Conservation (phyloP, 2,797 vertebrate species). For the Halcyon leucocephala region DNA sequence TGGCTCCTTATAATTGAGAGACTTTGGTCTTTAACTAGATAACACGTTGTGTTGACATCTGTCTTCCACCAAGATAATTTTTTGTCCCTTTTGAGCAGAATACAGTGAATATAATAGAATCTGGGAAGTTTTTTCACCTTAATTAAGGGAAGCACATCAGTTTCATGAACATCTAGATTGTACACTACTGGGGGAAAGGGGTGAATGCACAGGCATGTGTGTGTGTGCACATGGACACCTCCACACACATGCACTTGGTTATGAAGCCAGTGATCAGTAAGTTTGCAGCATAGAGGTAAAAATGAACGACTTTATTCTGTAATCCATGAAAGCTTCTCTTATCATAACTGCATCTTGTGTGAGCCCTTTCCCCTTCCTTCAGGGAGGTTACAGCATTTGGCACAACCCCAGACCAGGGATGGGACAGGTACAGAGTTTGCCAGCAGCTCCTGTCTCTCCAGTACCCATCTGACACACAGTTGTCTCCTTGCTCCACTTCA, state of each 20-base stretch:
- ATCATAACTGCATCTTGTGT: neutral
- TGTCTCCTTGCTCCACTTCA: neutral
- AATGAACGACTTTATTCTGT: neutral
- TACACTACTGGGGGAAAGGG: neutral
- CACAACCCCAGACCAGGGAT: neutral
- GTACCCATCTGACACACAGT: neutral
- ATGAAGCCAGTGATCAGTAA: neutral
- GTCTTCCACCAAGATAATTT: neutral
- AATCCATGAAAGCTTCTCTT: neutral
- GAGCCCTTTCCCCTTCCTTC: neutral
- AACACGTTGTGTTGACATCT: neutral
- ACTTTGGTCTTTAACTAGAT: conserved; percentile 4
- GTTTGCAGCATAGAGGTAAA: neutral
- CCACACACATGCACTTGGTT: neutral
- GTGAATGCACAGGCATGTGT: neutral
- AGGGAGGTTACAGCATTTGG: neutral
- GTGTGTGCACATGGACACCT: neutral
- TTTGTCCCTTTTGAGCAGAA: conserved; percentile 18
- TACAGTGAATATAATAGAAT: neutral
- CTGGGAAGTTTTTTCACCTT: neutral
- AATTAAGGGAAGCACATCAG: neutral
- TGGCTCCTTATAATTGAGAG: neutral
- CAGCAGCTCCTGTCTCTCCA: neutral
- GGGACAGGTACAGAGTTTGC: neutral
- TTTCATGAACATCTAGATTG: neutral